Percentiles rank a stretch among this genome's conserved stretches.
phyloP scores from a whole-genome alignment of 2,888 invertebrate genomes.

The Bombylius major region DNA sequence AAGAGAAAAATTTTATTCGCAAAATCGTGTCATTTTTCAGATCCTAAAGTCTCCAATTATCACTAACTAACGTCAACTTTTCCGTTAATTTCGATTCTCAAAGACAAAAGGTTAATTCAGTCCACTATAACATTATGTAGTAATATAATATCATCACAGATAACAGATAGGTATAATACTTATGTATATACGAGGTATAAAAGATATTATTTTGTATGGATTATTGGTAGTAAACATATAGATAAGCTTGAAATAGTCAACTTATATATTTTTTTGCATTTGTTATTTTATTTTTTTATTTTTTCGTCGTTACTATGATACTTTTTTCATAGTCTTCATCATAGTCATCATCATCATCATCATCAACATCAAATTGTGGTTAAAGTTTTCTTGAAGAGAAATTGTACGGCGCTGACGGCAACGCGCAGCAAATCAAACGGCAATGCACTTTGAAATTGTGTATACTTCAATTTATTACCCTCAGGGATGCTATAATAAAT shows the following conservation, averaged over 20 bases:
- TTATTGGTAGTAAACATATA: too few relatives aligned
- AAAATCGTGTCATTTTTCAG: background rate
- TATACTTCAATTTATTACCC: constrained; percentile 3
- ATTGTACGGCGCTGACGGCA: background rate
- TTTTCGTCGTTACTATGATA: too few relatives aligned
- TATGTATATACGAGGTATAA: too few relatives aligned
- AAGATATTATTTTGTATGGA: too few relatives aligned
- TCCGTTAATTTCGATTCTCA: constrained; percentile 1
- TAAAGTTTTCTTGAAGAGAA: background rate
- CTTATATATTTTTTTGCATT: too few relatives aligned
- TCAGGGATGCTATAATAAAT: constrained; percentile 4
- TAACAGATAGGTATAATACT: too few relatives aligned
- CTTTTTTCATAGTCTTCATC: background rate
- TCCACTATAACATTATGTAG: too few relatives aligned
- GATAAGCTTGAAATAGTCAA: too few relatives aligned
- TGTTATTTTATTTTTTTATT: too few relatives aligned
- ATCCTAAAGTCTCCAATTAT: constrained; percentile 2
- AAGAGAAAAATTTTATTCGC: background rate
- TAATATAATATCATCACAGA: too few relatives aligned
- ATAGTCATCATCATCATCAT: background rate
- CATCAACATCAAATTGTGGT: background rate
- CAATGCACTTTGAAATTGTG: background rate
- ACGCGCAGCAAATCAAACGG: background rate
- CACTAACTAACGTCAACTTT: constrained; percentile 8
- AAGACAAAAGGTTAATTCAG: background rate